phyloP scores from a whole-genome alignment of 2,797 vertebrate genomes.

The Malurus splendens region DNA sequence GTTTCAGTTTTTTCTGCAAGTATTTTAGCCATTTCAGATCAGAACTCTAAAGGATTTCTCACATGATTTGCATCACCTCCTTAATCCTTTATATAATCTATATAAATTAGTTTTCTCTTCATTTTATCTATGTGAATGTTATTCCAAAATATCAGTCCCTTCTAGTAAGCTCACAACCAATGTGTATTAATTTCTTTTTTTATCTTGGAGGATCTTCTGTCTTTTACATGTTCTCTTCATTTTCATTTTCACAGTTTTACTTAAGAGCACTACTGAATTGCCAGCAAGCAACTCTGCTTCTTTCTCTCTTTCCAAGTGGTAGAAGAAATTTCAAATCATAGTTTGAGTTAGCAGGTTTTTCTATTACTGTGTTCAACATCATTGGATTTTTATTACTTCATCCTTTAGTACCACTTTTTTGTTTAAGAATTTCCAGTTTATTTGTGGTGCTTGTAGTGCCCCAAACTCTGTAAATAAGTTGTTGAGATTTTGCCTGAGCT shows the following conservation, averaged over 20 bases:
- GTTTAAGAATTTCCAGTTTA: neutral
- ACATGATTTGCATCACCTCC: neutral
- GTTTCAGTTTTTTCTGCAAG: neutral
- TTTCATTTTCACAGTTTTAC: neutral
- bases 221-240: neutral
- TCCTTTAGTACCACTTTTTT: neutral
- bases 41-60: neutral
- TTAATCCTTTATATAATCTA: neutral
- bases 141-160: neutral
- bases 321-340: neutral
- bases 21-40: neutral
- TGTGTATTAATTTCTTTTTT: neutral
- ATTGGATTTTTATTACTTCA: neutral
- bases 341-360: neutral
- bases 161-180: neutral
- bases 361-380: neutral
- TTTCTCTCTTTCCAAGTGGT: neutral
- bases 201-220: neutral
- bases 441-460: rapidly evolving
- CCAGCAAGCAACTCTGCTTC: neutral
- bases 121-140: neutral
- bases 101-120: neutral
- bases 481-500: neutral
- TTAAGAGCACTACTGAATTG: neutral
- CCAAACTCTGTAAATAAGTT: neutral